Conservation (phyloP, 64 coral and sea anemone species). For the Dendronephthya gigantea region DNA sequence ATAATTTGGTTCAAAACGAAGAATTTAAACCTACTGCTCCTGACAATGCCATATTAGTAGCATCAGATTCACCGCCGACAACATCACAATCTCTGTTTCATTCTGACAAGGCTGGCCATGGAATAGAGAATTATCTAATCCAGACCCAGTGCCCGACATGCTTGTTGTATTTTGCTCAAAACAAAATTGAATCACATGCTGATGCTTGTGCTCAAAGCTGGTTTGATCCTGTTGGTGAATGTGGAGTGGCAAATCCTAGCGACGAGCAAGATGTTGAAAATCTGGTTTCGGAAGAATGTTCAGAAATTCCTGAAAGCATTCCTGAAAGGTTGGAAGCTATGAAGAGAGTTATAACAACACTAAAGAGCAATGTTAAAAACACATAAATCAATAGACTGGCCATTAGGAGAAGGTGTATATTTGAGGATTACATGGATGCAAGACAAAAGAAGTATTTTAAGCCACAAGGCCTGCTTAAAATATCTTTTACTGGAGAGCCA, state of each 20-base stretch:
- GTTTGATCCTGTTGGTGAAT: conserved; percentile 48
- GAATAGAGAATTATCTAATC: neutral
- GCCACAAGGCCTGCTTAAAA: neutral
- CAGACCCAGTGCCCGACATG: conserved; percentile 32
- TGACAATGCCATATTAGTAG: neutral
- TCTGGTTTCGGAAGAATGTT: neutral
- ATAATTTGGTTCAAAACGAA: neutral
- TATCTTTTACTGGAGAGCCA: neutral
- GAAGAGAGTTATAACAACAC: neutral
- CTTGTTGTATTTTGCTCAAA: conserved; percentile 23
- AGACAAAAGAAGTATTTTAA: neutral
- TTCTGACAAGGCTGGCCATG: neutral
- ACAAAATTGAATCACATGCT: conserved; percentile 46
- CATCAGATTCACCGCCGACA: neutral
- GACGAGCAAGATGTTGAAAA: neutral
- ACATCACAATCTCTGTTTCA: neutral
- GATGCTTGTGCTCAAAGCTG: conserved; percentile 40
- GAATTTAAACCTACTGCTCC: neutral
- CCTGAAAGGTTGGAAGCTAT: conserved; percentile 3
- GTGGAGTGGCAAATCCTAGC: neutral
- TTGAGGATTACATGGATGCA: neutral
- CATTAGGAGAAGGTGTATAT: neutral
- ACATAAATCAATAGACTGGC: neutral
- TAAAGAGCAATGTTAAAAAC: neutral
- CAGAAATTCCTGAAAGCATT: neutral